These are phyloP conservation scores for Actias luna DNA, from an alignment of 2,888 invertebrate species.

Conservation along the genomic window DNA sequence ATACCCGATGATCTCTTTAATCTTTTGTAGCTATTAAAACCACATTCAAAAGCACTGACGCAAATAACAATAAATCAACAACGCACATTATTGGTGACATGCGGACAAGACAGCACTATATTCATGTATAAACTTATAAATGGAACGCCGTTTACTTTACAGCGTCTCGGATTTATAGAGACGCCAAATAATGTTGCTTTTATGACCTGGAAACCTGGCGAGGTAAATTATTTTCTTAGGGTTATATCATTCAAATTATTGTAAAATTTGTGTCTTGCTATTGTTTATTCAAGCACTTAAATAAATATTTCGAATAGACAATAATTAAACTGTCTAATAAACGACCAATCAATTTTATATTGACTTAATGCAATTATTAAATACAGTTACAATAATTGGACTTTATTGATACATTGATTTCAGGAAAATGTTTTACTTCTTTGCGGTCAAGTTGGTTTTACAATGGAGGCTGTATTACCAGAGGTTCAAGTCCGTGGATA, in stretches of 20 bases:
- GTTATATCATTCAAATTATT: not conserved
- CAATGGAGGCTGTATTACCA: conserved; percentile 69
- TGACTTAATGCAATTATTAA: not conserved
- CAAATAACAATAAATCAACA: conserved; percentile 82
- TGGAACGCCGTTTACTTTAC: conserved; percentile 69
- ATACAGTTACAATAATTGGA: not conserved
- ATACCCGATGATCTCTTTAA: not conserved
- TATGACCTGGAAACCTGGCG: conserved; percentile 85
- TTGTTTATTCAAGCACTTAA: not conserved
- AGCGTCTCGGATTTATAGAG: conserved; percentile 86
- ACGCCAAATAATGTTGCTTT: conserved; percentile 84
- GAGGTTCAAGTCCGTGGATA: conserved; percentile 47
- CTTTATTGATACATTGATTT: conserved; percentile 22
- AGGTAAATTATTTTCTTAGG: conserved; percentile 48
- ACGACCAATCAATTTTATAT: no score
- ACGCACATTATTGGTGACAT: conserved; percentile 83
- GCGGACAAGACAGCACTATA: conserved; percentile 85
- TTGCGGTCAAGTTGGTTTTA: conserved; percentile 67
- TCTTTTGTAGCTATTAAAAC: conserved; percentile 80
- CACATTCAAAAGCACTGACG: conserved; percentile 84
- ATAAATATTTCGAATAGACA: no score
- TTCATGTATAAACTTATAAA: conserved; percentile 83
- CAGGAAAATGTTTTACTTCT: conserved; percentile 63
- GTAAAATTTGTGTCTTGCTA: not conserved
- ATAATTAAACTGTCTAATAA: no score